Conservation (phyloP, 1,140 invertebrate genomes). For the Drosophila orosa region DNA sequence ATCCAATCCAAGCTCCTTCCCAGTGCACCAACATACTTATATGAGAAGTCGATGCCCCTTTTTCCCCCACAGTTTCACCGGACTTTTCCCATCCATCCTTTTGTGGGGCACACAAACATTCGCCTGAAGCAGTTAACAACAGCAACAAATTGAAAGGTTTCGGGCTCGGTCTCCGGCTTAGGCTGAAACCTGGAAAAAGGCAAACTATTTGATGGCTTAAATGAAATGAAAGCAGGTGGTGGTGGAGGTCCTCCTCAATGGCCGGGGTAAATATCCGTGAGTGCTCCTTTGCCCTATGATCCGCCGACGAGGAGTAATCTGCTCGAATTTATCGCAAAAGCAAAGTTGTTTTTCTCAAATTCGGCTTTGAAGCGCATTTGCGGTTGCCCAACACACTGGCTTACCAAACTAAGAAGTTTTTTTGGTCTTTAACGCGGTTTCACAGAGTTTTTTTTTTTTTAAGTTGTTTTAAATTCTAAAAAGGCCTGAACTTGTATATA, state of each 20-base stretch:
- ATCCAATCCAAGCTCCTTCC: neutral
- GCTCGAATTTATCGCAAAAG: slow-evolving; percentile 29
- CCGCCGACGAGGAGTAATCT: slow-evolving; percentile 35
- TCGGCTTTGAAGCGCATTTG: slow-evolving; percentile 28
- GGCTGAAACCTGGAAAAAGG: slow-evolving; percentile 34
- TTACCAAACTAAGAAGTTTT: slow-evolving; percentile 5
- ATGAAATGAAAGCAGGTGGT: slow-evolving; percentile 34
- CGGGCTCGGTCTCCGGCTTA: slow-evolving; percentile 9
- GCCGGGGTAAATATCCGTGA: slow-evolving; percentile 29
- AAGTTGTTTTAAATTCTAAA: neutral
- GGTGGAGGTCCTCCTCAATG: slow-evolving; percentile 5
- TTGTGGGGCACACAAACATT: slow-evolving; percentile 39
- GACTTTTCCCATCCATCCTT: slow-evolving; percentile 3
- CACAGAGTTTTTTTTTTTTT: neutral
- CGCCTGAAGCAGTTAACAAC: slow-evolving; percentile 33
- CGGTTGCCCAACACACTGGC: slow-evolving; percentile 9
- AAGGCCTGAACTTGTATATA: too few species aligned
- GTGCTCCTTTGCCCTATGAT: slow-evolving; percentile 29
- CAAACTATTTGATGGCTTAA: slow-evolving; percentile 50
- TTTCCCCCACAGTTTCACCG: neutral
- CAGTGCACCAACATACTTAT: neutral
- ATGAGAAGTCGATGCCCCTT: slow-evolving; percentile 3
- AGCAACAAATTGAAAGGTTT: slow-evolving; percentile 50
- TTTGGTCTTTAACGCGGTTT: slow-evolving; percentile 3
- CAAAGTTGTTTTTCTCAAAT: slow-evolving; percentile 14